Evolutionary conservation across 2,113 vertebrate genomes (phyloP).

Genomic region (Antechinus stuartii): DNA sequence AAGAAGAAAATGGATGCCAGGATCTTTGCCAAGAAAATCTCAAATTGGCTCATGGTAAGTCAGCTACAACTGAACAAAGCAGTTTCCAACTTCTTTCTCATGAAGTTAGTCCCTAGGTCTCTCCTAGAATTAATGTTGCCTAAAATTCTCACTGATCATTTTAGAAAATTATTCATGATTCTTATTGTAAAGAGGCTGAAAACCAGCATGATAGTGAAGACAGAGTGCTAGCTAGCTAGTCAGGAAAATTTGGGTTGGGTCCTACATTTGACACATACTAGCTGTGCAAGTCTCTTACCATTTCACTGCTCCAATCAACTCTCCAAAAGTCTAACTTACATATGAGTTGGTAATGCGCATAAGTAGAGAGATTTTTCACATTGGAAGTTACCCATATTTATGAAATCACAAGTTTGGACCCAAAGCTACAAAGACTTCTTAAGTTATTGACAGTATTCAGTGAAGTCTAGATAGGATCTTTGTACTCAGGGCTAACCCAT

Average conservation of each 20-base stretch:
- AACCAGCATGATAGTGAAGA: neutral
- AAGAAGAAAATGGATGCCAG: neutral
- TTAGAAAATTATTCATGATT: neutral
- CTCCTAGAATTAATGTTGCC: neutral
- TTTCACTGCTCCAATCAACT: neutral
- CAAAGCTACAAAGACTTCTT: neutral
- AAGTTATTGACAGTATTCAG: neutral
- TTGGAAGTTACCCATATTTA: neutral
- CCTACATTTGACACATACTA: neutral
- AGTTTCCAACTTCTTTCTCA: neutral
- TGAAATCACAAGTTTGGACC: neutral
- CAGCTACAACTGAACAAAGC: neutral
- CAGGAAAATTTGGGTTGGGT: neutral
- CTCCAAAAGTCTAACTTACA: neutral
- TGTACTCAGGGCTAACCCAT: neutral
- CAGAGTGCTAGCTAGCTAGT: neutral
- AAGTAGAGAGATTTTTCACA: neutral
- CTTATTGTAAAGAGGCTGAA: neutral
- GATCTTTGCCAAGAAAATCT: neutral
- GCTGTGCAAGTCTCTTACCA: neutral
- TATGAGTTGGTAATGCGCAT: neutral
- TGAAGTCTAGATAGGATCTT: neutral
- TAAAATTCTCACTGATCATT: neutral
- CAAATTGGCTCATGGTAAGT: neutral
- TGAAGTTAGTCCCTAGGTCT: neutral